phyloP scores from a whole-genome alignment of 2,797 vertebrate genomes.

The Rallus crepitans region DNA sequence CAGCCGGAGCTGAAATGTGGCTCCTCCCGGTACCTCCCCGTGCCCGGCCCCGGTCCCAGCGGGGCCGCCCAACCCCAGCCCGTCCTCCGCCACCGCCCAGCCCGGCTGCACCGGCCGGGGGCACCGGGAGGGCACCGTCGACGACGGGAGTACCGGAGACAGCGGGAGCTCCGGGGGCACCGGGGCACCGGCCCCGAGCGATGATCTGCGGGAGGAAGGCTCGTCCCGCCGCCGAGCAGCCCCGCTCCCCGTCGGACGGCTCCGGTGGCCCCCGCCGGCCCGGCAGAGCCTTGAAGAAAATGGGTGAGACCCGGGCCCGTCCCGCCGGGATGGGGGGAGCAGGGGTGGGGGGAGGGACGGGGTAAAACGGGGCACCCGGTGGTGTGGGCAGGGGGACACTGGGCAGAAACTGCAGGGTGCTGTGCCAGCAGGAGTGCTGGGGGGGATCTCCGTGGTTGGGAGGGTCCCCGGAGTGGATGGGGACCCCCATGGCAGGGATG shows the following conservation, averaged over 20 bases:
- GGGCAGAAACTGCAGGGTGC: background rate
- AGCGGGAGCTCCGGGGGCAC: background rate
- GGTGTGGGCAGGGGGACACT: background rate
- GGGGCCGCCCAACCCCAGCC: background rate
- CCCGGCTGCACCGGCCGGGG: background rate
- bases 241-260: background rate
- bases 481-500: background rate
- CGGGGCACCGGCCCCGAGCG: background rate
- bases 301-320: background rate
- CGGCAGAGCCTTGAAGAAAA: background rate
- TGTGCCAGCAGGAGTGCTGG: background rate
- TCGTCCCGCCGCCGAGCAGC: background rate
- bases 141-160: too few species aligned
- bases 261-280: background rate
- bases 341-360: too few species aligned
- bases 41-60: background rate
- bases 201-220: background rate
- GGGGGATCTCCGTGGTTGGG: background rate
- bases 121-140: too few species aligned
- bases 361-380: background rate
- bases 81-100: constrained; percentile 22
- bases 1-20: background rate
- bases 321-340: too few species aligned
- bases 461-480: background rate
- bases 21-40: constrained; percentile 41